A percentile compares a stretch with the other conserved stretches of the same genome.
Conservation (phyloP, 2,888 invertebrate species). For the Neria commutata region DNA sequence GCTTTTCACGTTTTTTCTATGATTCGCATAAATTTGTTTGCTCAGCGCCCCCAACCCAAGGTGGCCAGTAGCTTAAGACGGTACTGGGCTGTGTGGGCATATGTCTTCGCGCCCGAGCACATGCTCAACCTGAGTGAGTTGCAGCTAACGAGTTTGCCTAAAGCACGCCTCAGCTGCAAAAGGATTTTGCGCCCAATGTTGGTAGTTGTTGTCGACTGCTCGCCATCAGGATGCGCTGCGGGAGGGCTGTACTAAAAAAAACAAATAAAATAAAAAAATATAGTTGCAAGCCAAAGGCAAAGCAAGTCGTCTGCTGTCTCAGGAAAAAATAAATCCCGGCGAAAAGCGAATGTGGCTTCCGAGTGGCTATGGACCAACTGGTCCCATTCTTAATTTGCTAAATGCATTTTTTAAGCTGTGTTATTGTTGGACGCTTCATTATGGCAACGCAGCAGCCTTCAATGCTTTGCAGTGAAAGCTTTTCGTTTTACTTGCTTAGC, state of each 20-base stretch:
- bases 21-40: too few species aligned
- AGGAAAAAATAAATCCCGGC: too few species aligned
- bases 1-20: too few species aligned
- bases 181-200: neutral
- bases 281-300: neutral
- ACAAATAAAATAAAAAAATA: neutral
- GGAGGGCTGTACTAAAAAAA: neutral
- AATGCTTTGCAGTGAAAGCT: too few species aligned
- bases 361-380: constrained; percentile 32
- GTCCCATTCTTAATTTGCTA: constrained; percentile 48
- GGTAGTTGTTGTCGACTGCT: neutral
- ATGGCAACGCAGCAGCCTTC: too few species aligned
- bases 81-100: too few species aligned
- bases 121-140: neutral
- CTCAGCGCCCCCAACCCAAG: too few species aligned
- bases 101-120: neutral
- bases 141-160: neutral
- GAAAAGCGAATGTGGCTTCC: too few species aligned
- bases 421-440: too few species aligned
- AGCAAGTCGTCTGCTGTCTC: neutral
- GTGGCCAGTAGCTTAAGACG: too few species aligned
- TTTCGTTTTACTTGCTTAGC: too few species aligned
- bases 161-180: neutral
- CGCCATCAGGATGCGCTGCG: neutral
- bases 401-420: constrained; percentile 43